Evolutionary conservation across 2,888 invertebrate species (phyloP).

Genomic region (Drosophila fungiperda): DNA sequence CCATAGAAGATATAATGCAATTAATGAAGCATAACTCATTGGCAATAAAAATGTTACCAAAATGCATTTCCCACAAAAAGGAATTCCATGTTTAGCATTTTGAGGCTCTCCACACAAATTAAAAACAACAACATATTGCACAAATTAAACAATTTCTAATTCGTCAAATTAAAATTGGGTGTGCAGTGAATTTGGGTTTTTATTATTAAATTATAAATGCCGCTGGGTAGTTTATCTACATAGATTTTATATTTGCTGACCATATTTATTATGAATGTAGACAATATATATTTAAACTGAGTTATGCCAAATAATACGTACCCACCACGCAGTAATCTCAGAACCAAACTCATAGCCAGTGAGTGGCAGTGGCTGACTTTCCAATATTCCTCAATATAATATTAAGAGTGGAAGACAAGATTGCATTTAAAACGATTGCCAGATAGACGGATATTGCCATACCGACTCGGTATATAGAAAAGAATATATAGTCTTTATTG

Average conservation of each 20-base stretch:
- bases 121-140: constrained; percentile 7
- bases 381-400: background rate
- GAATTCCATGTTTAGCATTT: constrained; percentile 66
- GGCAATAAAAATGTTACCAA: constrained; percentile 53
- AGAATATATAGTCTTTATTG: background rate
- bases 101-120: constrained; percentile 38
- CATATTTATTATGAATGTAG: background rate
- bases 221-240: background rate
- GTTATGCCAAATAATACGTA: background rate
- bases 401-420: background rate
- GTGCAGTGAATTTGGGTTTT: background rate
- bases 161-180: background rate
- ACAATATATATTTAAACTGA: too few species aligned
- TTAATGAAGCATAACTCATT: constrained; percentile 64
- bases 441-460: background rate
- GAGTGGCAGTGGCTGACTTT: background rate
- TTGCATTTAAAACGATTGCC: background rate
- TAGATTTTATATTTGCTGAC: background rate
- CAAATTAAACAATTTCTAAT: background rate
- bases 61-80: constrained; percentile 61
- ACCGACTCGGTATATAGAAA: background rate
- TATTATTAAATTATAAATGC: background rate
- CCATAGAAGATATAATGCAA: constrained; percentile 44
- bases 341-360: too few species aligned
- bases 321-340: background rate